phyloP scores from a whole-genome alignment of 1,140 invertebrate genomes.

The Euglossa dilemma region DNA sequence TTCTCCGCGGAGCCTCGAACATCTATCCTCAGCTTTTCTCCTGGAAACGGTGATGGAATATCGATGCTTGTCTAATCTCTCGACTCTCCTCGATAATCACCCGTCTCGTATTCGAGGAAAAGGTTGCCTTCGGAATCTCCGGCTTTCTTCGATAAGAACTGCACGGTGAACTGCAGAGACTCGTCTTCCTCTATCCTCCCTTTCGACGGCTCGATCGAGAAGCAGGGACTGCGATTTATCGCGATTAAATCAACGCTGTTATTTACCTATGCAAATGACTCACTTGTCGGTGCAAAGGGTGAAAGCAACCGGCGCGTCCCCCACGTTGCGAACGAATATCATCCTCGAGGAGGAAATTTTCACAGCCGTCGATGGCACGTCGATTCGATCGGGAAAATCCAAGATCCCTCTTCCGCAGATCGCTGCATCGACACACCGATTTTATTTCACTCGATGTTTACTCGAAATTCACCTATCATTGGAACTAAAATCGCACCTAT shows the following conservation, averaged over 20 bases:
- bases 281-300: conserved; percentile 71
- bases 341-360: conserved; percentile 76
- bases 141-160: conserved; percentile 66
- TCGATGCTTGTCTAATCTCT: background rate
- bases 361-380: conserved; percentile 75
- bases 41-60: conserved; percentile 33
- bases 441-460: no score
- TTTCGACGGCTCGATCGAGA: conserved; percentile 75
- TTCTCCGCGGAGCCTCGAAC: conserved; percentile 70
- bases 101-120: conserved; percentile 78
- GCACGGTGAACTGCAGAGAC: conserved; percentile 69
- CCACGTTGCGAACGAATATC: conserved; percentile 78
- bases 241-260: background rate
- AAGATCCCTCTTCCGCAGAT: conserved; percentile 79
- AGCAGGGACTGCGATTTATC: conserved; percentile 67
- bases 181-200: conserved; percentile 75
- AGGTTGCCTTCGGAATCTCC: conserved; percentile 70
- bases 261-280: conserved; percentile 22
- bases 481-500: conserved; percentile 62
- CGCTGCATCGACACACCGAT: conserved; percentile 50
- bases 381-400: conserved; percentile 81
- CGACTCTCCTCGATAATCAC: conserved; percentile 53
- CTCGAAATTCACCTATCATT: background rate
- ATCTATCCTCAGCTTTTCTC: conserved; percentile 73
- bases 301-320: conserved; percentile 73